Evolutionary conservation across 2,888 invertebrate genomes (phyloP).

Genomic region (Xestia c-nigrum): DNA sequence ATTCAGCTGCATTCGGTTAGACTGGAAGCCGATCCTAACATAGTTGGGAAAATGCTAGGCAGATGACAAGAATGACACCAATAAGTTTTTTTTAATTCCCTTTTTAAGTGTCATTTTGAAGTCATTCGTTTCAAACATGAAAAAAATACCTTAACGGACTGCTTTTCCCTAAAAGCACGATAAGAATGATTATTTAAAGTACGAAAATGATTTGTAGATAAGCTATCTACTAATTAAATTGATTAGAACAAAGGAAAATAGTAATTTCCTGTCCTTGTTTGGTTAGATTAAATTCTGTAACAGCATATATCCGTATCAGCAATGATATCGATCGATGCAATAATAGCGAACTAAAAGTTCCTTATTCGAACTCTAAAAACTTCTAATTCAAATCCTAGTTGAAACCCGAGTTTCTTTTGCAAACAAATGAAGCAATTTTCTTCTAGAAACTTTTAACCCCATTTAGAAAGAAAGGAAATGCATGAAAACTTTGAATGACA

Average conservation of each 20-base stretch:
- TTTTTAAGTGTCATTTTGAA: background rate
- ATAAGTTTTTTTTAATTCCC: background rate
- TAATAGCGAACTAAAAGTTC: background rate
- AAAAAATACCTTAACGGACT: background rate
- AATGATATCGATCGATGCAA: constrained; percentile 21
- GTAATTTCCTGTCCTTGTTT: background rate
- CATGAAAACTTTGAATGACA: background rate
- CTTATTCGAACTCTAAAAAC: background rate
- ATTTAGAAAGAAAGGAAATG: background rate
- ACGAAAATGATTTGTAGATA: background rate
- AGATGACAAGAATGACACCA: background rate
- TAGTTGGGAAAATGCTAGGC: background rate
- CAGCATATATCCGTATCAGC: constrained; percentile 8
- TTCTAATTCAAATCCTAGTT: no score
- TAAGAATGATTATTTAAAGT: background rate
- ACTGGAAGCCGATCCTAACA: background rate
- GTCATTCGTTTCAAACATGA: background rate
- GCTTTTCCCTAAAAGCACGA: background rate
- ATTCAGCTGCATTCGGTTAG: background rate
- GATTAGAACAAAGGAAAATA: background rate
- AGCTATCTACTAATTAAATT: background rate
- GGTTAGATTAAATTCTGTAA: constrained; percentile 17
- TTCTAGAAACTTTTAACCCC: background rate
- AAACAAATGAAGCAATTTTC: background rate
- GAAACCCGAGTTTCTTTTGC: background rate